phyloP scores from a whole-genome alignment of 1,140 invertebrate species.

The Semibalanus balanoides region DNA sequence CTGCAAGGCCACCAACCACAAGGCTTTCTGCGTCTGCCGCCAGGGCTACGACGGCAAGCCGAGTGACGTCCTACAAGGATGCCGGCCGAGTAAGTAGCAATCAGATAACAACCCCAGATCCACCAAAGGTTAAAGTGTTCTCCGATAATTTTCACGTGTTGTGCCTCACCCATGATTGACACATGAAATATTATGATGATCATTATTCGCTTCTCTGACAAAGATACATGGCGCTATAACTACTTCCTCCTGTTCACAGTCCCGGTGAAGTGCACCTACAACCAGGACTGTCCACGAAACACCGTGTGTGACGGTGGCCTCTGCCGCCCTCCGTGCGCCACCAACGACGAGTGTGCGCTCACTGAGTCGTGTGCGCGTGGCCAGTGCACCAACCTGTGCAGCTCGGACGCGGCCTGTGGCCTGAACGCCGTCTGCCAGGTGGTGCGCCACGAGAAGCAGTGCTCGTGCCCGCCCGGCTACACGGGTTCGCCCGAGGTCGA shows the following conservation, averaged over 20 bases:
- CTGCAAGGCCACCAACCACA: slow-evolving; percentile 54
- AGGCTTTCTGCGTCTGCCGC: slow-evolving; percentile 57
- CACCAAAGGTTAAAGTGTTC: too few species aligned
- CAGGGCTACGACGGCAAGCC: slow-evolving; percentile 59
- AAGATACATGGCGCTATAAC: too few species aligned
- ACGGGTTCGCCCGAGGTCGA: slow-evolving; percentile 69
- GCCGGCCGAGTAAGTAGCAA: slow-evolving; percentile 38
- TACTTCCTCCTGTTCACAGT: not conserved
- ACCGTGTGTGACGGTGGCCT: slow-evolving; percentile 65
- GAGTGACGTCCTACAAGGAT: slow-evolving; percentile 49
- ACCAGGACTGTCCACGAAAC: slow-evolving; percentile 54
- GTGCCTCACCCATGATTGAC: too few species aligned
- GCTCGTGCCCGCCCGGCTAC: slow-evolving; percentile 66
- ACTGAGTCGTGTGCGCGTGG: slow-evolving; percentile 63
- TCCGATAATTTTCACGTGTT: too few species aligned
- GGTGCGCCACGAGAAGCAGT: slow-evolving; percentile 58
- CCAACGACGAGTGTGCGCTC: slow-evolving; percentile 60
- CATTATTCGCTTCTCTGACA: too few species aligned
- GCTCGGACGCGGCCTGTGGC: slow-evolving; percentile 59
- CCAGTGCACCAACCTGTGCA: slow-evolving; percentile 72
- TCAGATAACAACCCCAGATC: too few species aligned
- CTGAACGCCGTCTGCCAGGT: slow-evolving; percentile 68
- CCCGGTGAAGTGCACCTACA: slow-evolving; percentile 50
- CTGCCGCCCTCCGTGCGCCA: slow-evolving; percentile 63
- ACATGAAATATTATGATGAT: too few species aligned